Conservation (phyloP, 2,113 vertebrate species). For the Mormyrus iriodes region DNA sequence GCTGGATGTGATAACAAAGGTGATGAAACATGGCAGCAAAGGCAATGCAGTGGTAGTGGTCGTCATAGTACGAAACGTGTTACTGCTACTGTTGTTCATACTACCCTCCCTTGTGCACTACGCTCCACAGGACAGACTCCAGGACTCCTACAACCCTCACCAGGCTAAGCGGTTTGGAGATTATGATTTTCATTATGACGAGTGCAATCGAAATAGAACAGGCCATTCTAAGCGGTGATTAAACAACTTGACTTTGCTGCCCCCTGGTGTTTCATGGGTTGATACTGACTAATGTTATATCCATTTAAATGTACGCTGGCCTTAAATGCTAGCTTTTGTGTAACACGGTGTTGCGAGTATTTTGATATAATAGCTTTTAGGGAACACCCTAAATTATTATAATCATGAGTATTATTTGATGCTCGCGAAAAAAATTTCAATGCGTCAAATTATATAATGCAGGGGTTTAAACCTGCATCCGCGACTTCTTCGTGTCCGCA, state of each 20-base stretch:
- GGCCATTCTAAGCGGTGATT: not conserved
- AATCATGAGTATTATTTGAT: not conserved
- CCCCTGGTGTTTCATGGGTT: not conserved
- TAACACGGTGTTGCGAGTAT: not conserved
- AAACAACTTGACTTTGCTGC: not conserved
- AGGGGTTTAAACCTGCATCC: too few species aligned
- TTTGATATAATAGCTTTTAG: not conserved
- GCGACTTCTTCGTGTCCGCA: not conserved
- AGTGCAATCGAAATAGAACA: not conserved
- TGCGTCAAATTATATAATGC: too few species aligned
- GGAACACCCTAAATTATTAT: not conserved
- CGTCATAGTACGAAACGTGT: too few species aligned
- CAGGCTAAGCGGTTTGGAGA: not conserved
- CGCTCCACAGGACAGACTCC: not conserved
- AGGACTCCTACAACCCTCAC: not conserved
- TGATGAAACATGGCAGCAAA: too few species aligned
- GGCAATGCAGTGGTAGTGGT: too few species aligned
- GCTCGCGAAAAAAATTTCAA: not conserved
- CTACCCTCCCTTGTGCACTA: not conserved
- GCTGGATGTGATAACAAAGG: too few species aligned
- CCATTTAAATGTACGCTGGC: not conserved
- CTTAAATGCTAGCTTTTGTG: not conserved
- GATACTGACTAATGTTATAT: not conserved
- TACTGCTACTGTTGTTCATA: too few species aligned
- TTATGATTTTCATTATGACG: not conserved